These are phyloP conservation scores for Anthophora plumipes DNA, from an alignment of 2,888 invertebrate species.

Conservation along the genomic window DNA sequence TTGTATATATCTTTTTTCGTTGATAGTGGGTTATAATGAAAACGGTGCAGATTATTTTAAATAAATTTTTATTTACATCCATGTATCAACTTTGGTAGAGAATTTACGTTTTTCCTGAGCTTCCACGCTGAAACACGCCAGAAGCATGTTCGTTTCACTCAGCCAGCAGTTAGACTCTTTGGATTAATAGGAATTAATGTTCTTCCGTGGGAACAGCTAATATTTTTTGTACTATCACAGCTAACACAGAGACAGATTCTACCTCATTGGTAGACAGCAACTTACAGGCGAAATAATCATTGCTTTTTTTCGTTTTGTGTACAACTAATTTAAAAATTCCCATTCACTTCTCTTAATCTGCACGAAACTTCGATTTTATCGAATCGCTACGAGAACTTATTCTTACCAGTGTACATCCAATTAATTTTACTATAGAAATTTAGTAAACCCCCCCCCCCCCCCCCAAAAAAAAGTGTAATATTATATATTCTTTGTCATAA, in stretches of 20 bases:
- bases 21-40: not conserved
- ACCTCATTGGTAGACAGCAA: not conserved
- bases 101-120: not conserved
- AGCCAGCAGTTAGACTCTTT: not conserved
- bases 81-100: not conserved
- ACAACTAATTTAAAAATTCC: not conserved
- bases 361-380: not conserved
- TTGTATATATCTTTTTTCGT: not conserved
- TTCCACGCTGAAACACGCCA: not conserved
- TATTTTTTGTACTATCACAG: slow-evolving; percentile 17
- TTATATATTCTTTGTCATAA: no score
- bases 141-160: not conserved
- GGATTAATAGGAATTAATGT: not conserved
- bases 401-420: no score
- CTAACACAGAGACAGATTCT: slow-evolving; percentile 14
- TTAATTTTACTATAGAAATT: no score
- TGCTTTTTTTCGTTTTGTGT: not conserved
- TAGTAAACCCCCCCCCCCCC: no score
- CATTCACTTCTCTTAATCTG: not conserved
- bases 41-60: slow-evolving; percentile 11
- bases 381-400: not conserved
- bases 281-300: not conserved
- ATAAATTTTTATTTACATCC: slow-evolving; percentile 48
- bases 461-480: no score
- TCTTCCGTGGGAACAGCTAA: not conserved